Base-by-base conservation (phyloP, 2,888 invertebrate species). In the Theretra japonica region DNA sequence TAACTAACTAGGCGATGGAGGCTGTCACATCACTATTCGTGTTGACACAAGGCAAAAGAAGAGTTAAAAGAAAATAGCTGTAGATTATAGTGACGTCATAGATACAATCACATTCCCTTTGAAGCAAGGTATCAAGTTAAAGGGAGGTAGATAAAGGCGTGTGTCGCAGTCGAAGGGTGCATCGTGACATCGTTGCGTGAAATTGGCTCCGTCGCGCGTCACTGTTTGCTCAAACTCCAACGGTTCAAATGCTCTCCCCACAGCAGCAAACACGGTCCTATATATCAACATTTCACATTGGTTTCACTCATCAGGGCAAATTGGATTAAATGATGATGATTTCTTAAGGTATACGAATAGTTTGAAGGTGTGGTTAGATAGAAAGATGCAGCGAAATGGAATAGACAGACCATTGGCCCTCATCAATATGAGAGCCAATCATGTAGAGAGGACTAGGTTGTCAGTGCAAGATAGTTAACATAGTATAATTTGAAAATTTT, bases 201-300 rank as follows among this genome's bases (percentile, higher is more conserved):
- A 80, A 81, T 79, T 81, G 77, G 76, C 80, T 77, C 78, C 73
- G 73, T 76, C 80, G 71, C 75, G 75, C 76, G 76, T 78, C 70
- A 74, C 72, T 75, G 78, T 82, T 80, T 78, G 74, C 73, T 33
- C 70, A 73, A 77, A 81, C 76, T 82, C 77, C 74, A 75, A 79
- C 72, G 72, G 74, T 75, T 77, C 72, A 72, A 72, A 76, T 75
- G 71, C 69, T 70, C 74, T 75, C 73, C 75, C 73, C 6, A 60
- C 33, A 19, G 30, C 30, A 33, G 8, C 19, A 60, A 30, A 28
- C 28, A 25, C 59, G 17, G 4, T 23, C 59, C n/a, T 53, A 53
- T 53, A 50, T 19, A 53, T 53, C 53, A 53, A 53, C 53, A 53
- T 15, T 7, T n/a, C 19, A 53, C 53, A 19, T 17, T n/a, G 53